Evolutionary conservation across 2,797 vertebrate species (phyloP), one percentile per base, ranked within the genome.

Genomic region (Anniella stebbinsi): DNA sequence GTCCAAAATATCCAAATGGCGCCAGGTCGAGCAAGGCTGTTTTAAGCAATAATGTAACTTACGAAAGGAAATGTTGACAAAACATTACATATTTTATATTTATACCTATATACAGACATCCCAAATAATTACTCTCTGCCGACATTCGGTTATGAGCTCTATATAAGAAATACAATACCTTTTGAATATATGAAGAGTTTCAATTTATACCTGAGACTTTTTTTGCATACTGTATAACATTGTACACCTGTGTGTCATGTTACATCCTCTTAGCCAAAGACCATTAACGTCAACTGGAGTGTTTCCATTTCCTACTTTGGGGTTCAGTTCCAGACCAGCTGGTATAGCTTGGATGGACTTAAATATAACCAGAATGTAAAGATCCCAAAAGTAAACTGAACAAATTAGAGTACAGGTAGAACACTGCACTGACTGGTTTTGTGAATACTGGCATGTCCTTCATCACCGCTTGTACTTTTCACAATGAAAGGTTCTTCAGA

Each of bases 171-270:
- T 87, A 93, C 38, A 91, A 94, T 91, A 91, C 77, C 38, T 94
- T 96, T 93, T 86, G n/a, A 89, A 33, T 38, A 84, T 89, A 93
- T 92, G 51, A 90, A 91, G 94, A 91, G 91, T 94, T 95, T 93
- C 89, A 77, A 75, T 91, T 93, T 91, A 95, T 94, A 96, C 94
- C 91, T 97, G 93, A 97, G 93, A 93, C 81, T 86, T 90, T 94
- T 96, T 96, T 45, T 91, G 66, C 82, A 92, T 92, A 94, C 93
- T 89, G 12, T 67, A 76, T 82, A 87, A 69, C 60, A 76, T 67
- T 94, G 91, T 60, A 84, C 84, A 93, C 81, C 11, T 2, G 89
- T 89, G 88, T 93, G 87, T 89, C 88, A 36, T 90, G 23, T 0
- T 1, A 80, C 57, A 69, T 80, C 38, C 83, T 89, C 83, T 88